These are phyloP conservation scores for Amphipoea lucens DNA, from an alignment of 2,888 invertebrate genomes.

Conservation along the genomic window DNA sequence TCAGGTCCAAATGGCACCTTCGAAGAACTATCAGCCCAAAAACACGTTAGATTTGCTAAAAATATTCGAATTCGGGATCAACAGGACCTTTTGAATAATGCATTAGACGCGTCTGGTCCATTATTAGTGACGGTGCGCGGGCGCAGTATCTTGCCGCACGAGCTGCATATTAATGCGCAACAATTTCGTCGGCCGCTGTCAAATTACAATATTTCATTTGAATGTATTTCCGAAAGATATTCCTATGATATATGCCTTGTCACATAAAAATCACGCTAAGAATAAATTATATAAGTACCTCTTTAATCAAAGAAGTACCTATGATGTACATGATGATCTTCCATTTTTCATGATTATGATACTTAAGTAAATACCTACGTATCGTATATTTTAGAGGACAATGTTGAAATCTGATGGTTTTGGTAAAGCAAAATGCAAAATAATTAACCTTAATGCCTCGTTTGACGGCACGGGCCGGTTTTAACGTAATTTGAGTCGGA, in stretches of 20 bases:
- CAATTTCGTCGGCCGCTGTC: slow-evolving; percentile 79
- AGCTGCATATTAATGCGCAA: slow-evolving; percentile 87
- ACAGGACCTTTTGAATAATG: slow-evolving; percentile 85
- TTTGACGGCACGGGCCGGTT: slow-evolving; percentile 83
- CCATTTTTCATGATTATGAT: slow-evolving; percentile 37
- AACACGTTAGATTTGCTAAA: slow-evolving; percentile 72
- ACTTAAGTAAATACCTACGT: slow-evolving; percentile 8
- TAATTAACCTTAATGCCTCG: slow-evolving; percentile 77
- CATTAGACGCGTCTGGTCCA: slow-evolving; percentile 81
- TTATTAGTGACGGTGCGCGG: slow-evolving; percentile 82
- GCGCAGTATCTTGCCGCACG: slow-evolving; percentile 83
- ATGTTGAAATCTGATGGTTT: slow-evolving; percentile 55
- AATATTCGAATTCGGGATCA: slow-evolving; percentile 80
- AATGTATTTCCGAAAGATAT: slow-evolving; percentile 79
- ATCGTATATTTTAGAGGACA: slow-evolving; percentile 12
- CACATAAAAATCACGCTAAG: slow-evolving; percentile 62
- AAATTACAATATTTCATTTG: slow-evolving; percentile 80
- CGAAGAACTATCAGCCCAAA: slow-evolving; percentile 55
- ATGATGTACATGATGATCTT: slow-evolving; percentile 16
- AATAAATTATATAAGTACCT: slow-evolving; percentile 59
- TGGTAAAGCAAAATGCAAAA: slow-evolving; percentile 59
- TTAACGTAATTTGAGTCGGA: slow-evolving; percentile 77
- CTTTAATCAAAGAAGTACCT: too few species aligned
- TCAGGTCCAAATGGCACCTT: slow-evolving; percentile 30
- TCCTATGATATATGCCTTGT: slow-evolving; percentile 75